phyloP scores from a whole-genome alignment of 64 coral and sea anemone species.

The Porites lutea region DNA sequence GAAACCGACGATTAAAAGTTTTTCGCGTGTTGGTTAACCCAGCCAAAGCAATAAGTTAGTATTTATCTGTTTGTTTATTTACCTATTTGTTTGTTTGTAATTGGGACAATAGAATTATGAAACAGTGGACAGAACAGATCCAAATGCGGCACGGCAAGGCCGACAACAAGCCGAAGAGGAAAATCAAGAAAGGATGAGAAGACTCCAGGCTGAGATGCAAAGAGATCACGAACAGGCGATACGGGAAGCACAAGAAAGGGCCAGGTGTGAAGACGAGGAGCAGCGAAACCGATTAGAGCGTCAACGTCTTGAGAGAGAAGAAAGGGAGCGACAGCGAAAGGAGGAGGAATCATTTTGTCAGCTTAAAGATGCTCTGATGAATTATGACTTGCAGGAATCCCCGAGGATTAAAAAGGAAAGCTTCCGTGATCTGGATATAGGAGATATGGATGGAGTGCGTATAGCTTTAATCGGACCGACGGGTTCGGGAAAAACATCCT shows the following conservation, averaged over 20 bases:
- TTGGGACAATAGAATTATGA: slow-evolving; percentile 14
- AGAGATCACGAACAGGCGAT: not conserved
- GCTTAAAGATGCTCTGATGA: slow-evolving; percentile 35
- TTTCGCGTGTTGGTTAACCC: not conserved
- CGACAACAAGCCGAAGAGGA: slow-evolving; percentile 31
- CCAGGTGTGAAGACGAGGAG: not conserved
- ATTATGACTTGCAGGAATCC: slow-evolving; percentile 29
- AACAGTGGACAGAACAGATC: slow-evolving; percentile 50
- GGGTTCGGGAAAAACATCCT: slow-evolving; percentile 85
- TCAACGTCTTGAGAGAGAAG: not conserved
- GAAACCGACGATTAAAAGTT: no score
- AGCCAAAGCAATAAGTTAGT: not conserved
- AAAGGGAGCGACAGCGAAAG: not conserved
- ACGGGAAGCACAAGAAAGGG: not conserved
- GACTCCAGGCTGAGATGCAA: not conserved
- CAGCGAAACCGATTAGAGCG: not conserved
- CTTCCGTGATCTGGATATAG: slow-evolving; percentile 45
- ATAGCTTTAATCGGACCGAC: slow-evolving; percentile 79
- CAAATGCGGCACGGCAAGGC: not conserved
- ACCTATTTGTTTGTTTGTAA: no score
- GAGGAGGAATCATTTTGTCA: slow-evolving; percentile 1
- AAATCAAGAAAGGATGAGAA: not conserved
- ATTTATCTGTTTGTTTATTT: not conserved
- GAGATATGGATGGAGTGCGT: slow-evolving; percentile 72
- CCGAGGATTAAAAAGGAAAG: not conserved